Evolutionary conservation across 2,113 vertebrate genomes (phyloP).

Genomic region (Hiodon tergisus): DNA sequence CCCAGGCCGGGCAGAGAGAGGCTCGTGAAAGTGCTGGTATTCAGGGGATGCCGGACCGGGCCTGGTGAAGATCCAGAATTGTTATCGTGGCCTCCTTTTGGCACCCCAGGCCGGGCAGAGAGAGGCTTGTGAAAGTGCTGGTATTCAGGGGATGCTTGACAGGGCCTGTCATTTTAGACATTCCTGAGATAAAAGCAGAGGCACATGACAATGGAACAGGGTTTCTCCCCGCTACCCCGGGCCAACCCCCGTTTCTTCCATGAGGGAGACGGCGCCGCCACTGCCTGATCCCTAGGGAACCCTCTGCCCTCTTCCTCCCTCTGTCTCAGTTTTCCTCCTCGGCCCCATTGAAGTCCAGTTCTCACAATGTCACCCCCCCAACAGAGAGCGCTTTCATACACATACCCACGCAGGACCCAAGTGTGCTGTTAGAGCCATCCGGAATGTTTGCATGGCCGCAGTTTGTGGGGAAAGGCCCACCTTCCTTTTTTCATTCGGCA

Average conservation of each 20-base stretch:
- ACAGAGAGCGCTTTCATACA: not conserved
- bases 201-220: slow-evolving; percentile 5
- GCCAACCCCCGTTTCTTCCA: not conserved
- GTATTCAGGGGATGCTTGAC: not conserved
- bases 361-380: not conserved
- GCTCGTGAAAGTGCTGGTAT: not conserved
- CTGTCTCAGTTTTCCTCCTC: not conserved
- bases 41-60: not conserved
- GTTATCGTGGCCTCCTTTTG: not conserved
- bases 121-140: not conserved
- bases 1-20: not conserved
- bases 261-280: not conserved
- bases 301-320: not conserved
- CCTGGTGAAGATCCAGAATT: not conserved
- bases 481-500: not conserved
- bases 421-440: slow-evolving; percentile 35
- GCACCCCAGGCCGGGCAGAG: slow-evolving; percentile 2
- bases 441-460: slow-evolving; percentile 28
- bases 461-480: not conserved
- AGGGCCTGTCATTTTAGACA: slow-evolving; percentile 15
- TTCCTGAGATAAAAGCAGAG: slow-evolving; percentile 19
- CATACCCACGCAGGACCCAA: slow-evolving; percentile 20
- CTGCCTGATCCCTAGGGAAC: not conserved
- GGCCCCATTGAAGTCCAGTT: not conserved
- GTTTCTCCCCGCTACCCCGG: not conserved